Percentiles rank a stretch among this genome's conserved stretches.
phyloP scores from a whole-genome alignment of 1,140 invertebrate species.

The Drosophila pachea region DNA sequence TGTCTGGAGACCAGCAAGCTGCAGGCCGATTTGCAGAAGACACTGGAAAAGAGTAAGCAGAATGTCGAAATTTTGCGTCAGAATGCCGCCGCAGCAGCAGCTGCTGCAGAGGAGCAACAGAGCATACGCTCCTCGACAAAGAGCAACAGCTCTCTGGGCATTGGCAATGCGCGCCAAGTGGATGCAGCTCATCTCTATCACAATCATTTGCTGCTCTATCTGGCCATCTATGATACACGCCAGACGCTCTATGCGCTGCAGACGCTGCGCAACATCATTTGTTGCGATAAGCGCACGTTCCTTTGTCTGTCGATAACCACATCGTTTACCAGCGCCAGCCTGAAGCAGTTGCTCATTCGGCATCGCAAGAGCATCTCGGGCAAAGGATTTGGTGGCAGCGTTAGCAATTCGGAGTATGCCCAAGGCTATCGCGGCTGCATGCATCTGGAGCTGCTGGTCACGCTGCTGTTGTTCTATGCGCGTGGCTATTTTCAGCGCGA shows the following conservation, averaged over 20 bases:
- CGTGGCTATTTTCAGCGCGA: conserved; percentile 89
- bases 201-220: conserved; percentile 90
- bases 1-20: conserved; percentile 67
- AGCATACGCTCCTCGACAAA: conserved; percentile 69
- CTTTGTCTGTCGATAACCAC: conserved; percentile 86
- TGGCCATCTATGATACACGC: conserved; percentile 88
- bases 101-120: conserved; percentile 48
- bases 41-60: conserved; percentile 76
- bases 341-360: conserved; percentile 83
- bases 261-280: conserved; percentile 86
- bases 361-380: conserved; percentile 91
- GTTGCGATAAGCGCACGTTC: conserved; percentile 86
- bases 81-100: conserved; percentile 58
- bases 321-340: conserved; percentile 81
- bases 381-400: conserved; percentile 87
- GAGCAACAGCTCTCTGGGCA: conserved; percentile 51
- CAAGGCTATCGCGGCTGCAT: conserved; percentile 87
- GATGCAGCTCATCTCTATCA: conserved; percentile 86
- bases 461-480: conserved; percentile 88
- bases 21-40: conserved; percentile 67
- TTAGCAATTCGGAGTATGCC: conserved; percentile 82
- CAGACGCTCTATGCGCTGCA: conserved; percentile 89
- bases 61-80: conserved; percentile 76
- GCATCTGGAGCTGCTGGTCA: conserved; percentile 90
- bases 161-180: conserved; percentile 5